A percentile compares a stretch with the other conserved stretches of the same genome.
Conservation (phyloP, 1,140 invertebrate genomes). For the Ctenoplectra terminalis region DNA sequence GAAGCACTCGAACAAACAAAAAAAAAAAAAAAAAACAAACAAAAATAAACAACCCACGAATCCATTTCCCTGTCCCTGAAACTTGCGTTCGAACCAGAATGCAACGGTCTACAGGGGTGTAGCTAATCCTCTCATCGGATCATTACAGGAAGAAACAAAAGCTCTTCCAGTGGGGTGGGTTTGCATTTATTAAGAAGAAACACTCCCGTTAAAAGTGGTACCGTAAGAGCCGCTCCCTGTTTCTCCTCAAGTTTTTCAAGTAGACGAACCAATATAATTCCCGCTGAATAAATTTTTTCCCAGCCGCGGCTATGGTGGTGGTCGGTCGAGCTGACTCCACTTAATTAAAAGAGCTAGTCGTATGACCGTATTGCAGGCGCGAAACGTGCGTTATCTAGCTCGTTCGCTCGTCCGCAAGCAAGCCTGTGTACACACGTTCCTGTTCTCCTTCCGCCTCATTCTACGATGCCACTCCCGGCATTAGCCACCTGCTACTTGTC, state of each 20-base stretch:
- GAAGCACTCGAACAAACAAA: too few relatives aligned
- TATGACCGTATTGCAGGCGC: constrained; percentile 67
- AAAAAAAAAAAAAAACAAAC: too few relatives aligned
- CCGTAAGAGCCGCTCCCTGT: background rate
- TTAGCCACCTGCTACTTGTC: constrained; percentile 76
- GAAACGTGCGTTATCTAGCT: constrained; percentile 76
- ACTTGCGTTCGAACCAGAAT: background rate
- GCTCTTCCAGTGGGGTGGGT: background rate
- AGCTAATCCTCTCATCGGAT: constrained; percentile 19
- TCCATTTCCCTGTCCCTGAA: too few relatives aligned
- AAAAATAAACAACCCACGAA: too few relatives aligned
- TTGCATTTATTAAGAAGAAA: constrained; percentile 21
- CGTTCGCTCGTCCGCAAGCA: constrained; percentile 68
- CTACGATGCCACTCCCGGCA: constrained; percentile 52
- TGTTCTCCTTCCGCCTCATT: background rate
- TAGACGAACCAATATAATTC: constrained; percentile 58
- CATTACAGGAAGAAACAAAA: constrained; percentile 3
- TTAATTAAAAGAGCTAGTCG: constrained; percentile 74
- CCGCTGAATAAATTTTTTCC: constrained; percentile 56
- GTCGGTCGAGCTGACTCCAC: constrained; percentile 71
- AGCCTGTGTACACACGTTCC: constrained; percentile 67
- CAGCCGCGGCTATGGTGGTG: background rate
- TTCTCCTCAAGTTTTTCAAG: background rate
- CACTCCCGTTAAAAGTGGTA: constrained; percentile 6
- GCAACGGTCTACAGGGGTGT: background rate